Percentiles rank a stretch among this genome's conserved stretches.
These are phyloP conservation scores for Ahaetulla prasina DNA, from an alignment of 2,113 vertebrate species.

Conservation along the genomic window DNA sequence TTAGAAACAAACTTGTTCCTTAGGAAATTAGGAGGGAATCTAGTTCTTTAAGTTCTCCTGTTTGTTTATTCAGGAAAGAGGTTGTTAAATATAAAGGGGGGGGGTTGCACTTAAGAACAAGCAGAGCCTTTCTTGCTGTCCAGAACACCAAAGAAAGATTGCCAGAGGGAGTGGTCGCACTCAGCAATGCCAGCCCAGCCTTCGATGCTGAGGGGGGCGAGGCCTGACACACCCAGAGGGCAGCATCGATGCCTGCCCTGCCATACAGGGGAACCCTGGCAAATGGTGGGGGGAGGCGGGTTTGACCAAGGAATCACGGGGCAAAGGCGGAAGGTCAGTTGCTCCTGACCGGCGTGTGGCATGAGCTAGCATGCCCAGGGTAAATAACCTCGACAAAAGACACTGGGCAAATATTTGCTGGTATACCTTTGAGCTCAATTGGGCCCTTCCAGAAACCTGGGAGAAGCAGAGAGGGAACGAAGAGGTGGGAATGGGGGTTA, in stretches of 20 bases:
- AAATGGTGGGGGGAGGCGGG: no score
- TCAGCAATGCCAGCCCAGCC: background rate
- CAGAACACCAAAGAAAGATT: background rate
- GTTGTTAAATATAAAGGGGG: no score
- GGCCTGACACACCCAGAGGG: background rate
- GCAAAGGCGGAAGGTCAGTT: no score
- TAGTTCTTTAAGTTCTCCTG: no score
- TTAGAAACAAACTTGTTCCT: no score
- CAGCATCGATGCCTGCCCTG: background rate
- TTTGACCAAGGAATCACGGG: background rate
- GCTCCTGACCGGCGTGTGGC: background rate
- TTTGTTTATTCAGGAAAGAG: no score
- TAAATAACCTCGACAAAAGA: background rate
- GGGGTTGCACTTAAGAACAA: no score
- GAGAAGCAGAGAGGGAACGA: no score
- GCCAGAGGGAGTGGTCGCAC: background rate
- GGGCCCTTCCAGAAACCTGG: background rate
- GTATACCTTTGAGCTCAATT: background rate
- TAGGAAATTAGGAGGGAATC: no score
- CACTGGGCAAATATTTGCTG: conserved; percentile 13
- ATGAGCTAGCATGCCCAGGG: background rate
- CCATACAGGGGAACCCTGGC: background rate
- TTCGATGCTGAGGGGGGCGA: background rate
- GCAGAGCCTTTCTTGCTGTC: background rate
- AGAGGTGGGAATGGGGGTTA: background rate